Base-by-base conservation (phyloP, 1,140 invertebrate genomes). In the Papilio machaon region DNA sequence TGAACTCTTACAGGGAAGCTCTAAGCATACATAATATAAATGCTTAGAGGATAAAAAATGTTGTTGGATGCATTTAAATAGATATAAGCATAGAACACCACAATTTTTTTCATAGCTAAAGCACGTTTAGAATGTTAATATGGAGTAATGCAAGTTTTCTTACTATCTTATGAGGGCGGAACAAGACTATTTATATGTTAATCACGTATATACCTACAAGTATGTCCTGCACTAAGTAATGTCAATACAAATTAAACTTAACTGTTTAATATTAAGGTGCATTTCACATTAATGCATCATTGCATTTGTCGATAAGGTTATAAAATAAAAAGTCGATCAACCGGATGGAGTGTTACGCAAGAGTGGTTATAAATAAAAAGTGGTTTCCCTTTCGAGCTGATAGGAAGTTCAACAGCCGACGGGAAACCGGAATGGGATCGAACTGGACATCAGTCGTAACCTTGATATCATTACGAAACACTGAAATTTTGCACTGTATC, bases 341-440 rank as follows among this genome's bases (percentile, higher is more conserved):
- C 85, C 85, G 76, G 83, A 82, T 82, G 83, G 84, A 90, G 77
- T 87, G 90, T 92, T 92, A 91, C 90, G 90, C 91, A 92, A 91
- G 91, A 91, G 80, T 87, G 84, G 85, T 81, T 82, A 84, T 85
- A 80, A 81, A 88, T 88, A 91, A 92, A 91, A 92, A 90, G 87
- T 88, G 82, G 88, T 87, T 89, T 91, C 88, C 89, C 88, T 91
- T 90, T 89, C 85, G 84, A 87, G 87, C 82, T 87, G 82, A 30
- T 91, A 91, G 90, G 89, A 91, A 91, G 90, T 91, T 92, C 90
- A 91, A 91, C 87, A 91, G 81, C 88, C 90, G 83, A 80, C 81
- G 73, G 81, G 79, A 90, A 83, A 91, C 86, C 82, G 86, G 89
- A 88, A 89, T 84, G 84, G 82, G 82, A 85, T 85, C 85, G 82